Percentiles rank a stretch among this genome's conserved stretches.
Evolutionary conservation across 1,140 invertebrate species (phyloP).

Genomic region (Cydia pomonella): DNA sequence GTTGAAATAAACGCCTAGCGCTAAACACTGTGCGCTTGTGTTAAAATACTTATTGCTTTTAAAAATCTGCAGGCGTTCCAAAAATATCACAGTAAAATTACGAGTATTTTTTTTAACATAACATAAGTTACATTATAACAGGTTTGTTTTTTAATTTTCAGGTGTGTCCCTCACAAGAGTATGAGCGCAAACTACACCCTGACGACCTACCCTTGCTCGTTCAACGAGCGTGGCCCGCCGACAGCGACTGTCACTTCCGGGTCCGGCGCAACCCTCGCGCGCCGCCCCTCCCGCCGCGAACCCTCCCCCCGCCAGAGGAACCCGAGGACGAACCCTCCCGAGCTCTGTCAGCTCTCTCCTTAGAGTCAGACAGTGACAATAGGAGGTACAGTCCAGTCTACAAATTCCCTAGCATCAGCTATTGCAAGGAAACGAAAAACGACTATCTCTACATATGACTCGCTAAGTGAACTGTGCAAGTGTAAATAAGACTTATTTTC

Average conservation of each 20-base stretch:
- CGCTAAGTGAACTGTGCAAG: constrained; percentile 41
- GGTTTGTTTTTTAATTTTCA: constrained; percentile 50
- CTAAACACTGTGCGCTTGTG: neutral
- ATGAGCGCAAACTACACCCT: constrained; percentile 92
- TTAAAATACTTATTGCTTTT: neutral
- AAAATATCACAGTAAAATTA: neutral
- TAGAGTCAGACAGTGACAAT: constrained; percentile 65
- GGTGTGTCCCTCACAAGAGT: constrained; percentile 86
- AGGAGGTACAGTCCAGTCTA: constrained; percentile 78
- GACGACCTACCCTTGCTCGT: constrained; percentile 92
- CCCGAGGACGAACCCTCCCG: constrained; percentile 65
- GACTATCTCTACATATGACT: constrained; percentile 76
- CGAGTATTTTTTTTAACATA: neutral
- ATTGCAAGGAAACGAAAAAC: constrained; percentile 72
- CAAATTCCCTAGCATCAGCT: constrained; percentile 78
- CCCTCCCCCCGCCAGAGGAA: constrained; percentile 43
- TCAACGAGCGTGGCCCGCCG: constrained; percentile 87
- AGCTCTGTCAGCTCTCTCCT: constrained; percentile 70
- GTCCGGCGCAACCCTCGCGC: constrained; percentile 89
- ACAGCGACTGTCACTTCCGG: constrained; percentile 86
- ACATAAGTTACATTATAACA: too few species aligned
- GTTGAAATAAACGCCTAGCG: neutral
- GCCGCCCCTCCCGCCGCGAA: constrained; percentile 82
- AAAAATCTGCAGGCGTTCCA: neutral
- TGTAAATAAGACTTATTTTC: constrained; percentile 50